A percentile compares a stretch with the other conserved stretches of the same genome.
Conservation (phyloP, 30 jellyfish, hydroid and myxozoan species). For the Aurelia sp. region DNA sequence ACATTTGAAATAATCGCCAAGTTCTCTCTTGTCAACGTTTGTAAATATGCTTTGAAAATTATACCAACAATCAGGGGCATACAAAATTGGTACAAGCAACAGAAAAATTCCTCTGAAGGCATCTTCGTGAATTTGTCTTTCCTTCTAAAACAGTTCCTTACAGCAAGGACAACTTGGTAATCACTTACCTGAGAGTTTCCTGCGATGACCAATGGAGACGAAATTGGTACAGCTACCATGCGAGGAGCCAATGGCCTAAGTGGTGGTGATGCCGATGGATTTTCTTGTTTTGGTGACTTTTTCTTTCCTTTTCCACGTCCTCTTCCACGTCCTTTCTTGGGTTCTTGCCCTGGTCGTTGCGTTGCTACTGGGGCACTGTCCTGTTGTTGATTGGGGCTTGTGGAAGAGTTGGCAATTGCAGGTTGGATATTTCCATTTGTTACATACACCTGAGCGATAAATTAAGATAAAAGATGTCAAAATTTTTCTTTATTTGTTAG, state of each 20-base stretch:
- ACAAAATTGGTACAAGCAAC: too few relatives aligned
- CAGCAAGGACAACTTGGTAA: too few relatives aligned
- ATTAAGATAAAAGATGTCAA: too few relatives aligned
- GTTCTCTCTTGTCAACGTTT: too few relatives aligned
- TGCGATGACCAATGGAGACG: constrained; percentile 67
- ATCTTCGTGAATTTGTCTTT: too few relatives aligned
- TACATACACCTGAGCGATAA: not conserved
- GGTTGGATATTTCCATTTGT: constrained; percentile 42
- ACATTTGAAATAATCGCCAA: too few relatives aligned
- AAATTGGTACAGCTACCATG: constrained; percentile 79
- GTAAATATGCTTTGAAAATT: too few relatives aligned
- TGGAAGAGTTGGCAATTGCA: constrained; percentile 15
- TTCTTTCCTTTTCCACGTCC: constrained; percentile 55
- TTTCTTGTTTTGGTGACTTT: constrained; percentile 25
- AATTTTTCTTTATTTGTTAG: too few relatives aligned
- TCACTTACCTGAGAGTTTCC: constrained; percentile 47
- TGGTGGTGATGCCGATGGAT: constrained; percentile 15
- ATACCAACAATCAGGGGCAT: too few relatives aligned
- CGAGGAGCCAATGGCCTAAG: constrained; percentile 89
- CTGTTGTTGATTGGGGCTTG: not conserved
- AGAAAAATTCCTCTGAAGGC: too few relatives aligned
- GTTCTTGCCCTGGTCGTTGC: not conserved
- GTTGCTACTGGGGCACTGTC: constrained; percentile 1
- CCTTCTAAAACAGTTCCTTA: too few relatives aligned
- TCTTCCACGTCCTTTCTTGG: constrained; percentile 36